phyloP scores from a whole-genome alignment of 2,888 invertebrate genomes.

The Lithophane socia region DNA sequence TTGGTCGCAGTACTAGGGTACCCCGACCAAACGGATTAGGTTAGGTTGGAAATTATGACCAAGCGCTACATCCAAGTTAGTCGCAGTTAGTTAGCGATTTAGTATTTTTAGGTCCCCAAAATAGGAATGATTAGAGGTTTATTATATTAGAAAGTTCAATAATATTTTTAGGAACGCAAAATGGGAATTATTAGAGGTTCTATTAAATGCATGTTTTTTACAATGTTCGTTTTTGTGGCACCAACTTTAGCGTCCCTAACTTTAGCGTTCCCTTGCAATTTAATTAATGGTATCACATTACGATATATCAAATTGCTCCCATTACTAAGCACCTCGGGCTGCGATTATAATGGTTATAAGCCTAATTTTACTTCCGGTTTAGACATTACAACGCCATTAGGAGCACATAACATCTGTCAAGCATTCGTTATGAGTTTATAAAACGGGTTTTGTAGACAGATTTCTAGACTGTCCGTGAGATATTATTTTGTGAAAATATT shows the following conservation, averaged over 20 bases:
- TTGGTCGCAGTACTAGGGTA: neutral
- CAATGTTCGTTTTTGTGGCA: neutral
- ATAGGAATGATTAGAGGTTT: neutral
- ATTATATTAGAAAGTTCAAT: neutral
- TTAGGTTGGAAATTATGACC: no score
- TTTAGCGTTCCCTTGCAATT: slow-evolving; percentile 48
- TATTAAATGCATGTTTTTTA: neutral
- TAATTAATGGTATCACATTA: slow-evolving; percentile 54
- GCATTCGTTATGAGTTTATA: slow-evolving; percentile 36
- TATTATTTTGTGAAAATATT: slow-evolving; percentile 52
- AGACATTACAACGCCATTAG: slow-evolving; percentile 41
- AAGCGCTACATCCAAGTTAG: neutral
- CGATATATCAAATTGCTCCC: slow-evolving; percentile 43
- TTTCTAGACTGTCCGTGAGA: slow-evolving; percentile 55
- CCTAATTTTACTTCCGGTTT: slow-evolving; percentile 61
- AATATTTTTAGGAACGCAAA: neutral
- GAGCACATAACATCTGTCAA: slow-evolving; percentile 42
- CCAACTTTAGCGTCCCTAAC: slow-evolving; percentile 7
- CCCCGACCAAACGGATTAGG: no score
- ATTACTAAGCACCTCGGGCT: slow-evolving; percentile 46
- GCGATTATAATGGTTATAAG: slow-evolving; percentile 31
- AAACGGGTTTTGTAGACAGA: slow-evolving; percentile 54
- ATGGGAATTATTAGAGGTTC: neutral
- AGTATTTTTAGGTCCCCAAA: neutral
- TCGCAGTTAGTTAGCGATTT: neutral